A percentile compares a stretch with the other conserved stretches of the same genome.
Evolutionary conservation across 2,113 vertebrate species (phyloP).

Genomic region (Brachyistius frenatus): DNA sequence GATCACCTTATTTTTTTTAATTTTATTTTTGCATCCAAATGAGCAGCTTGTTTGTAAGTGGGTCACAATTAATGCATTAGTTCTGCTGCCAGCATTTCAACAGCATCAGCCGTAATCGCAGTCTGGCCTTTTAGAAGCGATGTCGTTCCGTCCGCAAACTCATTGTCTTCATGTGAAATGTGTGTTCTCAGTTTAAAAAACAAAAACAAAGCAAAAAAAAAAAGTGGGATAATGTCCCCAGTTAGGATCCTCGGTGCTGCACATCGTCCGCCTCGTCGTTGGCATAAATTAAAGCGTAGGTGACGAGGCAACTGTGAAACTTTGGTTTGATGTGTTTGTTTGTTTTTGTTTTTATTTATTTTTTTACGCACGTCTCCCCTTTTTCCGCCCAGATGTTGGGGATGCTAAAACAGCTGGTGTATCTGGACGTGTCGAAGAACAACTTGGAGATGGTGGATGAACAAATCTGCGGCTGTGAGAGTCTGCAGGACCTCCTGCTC

Average conservation of each 20-base stretch:
- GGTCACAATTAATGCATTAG: constrained; percentile 75
- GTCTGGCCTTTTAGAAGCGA: constrained; percentile 52
- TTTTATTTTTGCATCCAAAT: constrained; percentile 51
- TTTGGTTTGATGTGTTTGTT: no score
- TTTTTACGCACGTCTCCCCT: background rate
- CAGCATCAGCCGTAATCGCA: constrained; percentile 72
- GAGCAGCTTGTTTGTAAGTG: constrained; percentile 67
- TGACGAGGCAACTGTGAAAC: no score
- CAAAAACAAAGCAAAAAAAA: no score
- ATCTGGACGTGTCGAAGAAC: constrained; percentile 98
- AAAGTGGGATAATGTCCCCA: no score
- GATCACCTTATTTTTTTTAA: background rate
- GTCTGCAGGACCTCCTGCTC: constrained; percentile 92
- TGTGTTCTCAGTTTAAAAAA: background rate
- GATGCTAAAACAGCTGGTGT: constrained; percentile 92
- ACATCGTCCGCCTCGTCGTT: no score
- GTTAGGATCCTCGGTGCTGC: no score
- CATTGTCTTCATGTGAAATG: background rate
- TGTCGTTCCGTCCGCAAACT: constrained; percentile 25
- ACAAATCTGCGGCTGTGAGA: constrained; percentile 96
- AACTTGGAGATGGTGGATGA: constrained; percentile 96
- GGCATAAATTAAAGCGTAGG: no score
- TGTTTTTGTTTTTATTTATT: background rate
- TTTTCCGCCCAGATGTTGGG: constrained; percentile 88
- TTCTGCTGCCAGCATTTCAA: constrained; percentile 53